These are phyloP conservation scores for Junco hyemalis DNA, from an alignment of 2,113 vertebrate genomes.

Conservation along the genomic window DNA sequence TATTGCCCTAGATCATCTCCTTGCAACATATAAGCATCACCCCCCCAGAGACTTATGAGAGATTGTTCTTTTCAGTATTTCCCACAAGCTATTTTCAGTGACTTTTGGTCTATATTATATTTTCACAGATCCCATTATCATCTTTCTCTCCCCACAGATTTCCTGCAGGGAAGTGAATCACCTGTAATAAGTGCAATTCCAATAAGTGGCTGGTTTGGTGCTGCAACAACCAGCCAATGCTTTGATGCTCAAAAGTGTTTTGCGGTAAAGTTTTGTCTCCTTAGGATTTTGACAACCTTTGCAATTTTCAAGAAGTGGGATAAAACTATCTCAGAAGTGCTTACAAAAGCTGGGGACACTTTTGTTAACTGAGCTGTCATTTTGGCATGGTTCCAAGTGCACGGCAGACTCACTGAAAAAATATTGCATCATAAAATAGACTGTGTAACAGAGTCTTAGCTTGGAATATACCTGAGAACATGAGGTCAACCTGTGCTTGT, in stretches of 20 bases:
- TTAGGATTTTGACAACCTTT: slow-evolving; percentile 6
- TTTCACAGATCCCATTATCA: background rate
- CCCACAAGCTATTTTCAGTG: background rate
- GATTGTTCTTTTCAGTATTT: background rate
- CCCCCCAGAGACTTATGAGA: background rate
- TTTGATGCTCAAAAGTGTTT: background rate
- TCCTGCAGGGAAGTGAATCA: background rate
- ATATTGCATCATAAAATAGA: slow-evolving; percentile 50
- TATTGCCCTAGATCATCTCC: background rate
- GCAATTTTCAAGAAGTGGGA: slow-evolving; percentile 30
- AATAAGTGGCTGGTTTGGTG: background rate
- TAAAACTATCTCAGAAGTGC: slow-evolving; percentile 38
- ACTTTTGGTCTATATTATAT: background rate
- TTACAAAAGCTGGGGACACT: slow-evolving; percentile 39
- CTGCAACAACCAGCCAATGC: background rate
- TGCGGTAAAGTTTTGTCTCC: background rate
- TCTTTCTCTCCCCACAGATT: background rate
- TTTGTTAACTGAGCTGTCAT: slow-evolving; percentile 72
- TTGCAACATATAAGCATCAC: background rate
- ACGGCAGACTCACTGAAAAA: slow-evolving; percentile 28
- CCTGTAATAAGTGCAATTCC: background rate
- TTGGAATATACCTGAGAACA: slow-evolving; percentile 45
- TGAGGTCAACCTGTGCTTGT: background rate
- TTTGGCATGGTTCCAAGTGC: slow-evolving; percentile 20
- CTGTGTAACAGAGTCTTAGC: slow-evolving; percentile 36